Base-by-base conservation (phyloP, 2,888 invertebrate genomes). In the Notocelia uddmanniana region DNA sequence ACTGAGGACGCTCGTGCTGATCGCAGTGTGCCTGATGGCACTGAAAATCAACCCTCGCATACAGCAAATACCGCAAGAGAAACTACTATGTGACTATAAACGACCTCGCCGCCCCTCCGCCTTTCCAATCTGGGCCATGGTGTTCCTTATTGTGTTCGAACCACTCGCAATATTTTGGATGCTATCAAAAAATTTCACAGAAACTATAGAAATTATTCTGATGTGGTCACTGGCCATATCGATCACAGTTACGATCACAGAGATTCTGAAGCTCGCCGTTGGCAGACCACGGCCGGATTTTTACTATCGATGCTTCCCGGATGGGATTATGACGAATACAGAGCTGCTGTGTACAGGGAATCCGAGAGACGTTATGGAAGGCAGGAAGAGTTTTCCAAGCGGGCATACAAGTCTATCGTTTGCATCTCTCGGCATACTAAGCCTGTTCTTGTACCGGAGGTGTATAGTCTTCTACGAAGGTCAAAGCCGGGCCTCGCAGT, bases 351-450 rank as follows among this genome's bases (percentile, higher is more conserved):
- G 97, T 80, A 96, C 95, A 0, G 97, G 97, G 2, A 90, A 94
- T 73, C 83, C 86, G 8, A 83, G 86, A 48, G 91, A 91, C 2
- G 91, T 97, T 19, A 94, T 94, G 77, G 97, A 98, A 75, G 98
- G 97, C 11, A 94, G 96, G 73, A 98, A 97, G 85, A 97, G 97
- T 78, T 98, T 98, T 84, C 98, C 98, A 0, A 98, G 97, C 86
- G 98, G 97, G 21, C 98, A 98, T 89, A 96, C 97, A 34, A 96
- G 97, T 34, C 95, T 97, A 89, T 94, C 96, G 1, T 98, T 97
- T 89, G 95, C 96, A 67, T 95, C 96, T 67, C 95, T 97, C 87
- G 96, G 96, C 0, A 97, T 96, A 84, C 84, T 96, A 64, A 94
- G 95, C 63, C 87, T 97, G 34, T 97, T 97, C 89, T 81, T 97